phyloP scores from a whole-genome alignment of 2,797 vertebrate genomes.

The Synaphobranchus kaupii region DNA sequence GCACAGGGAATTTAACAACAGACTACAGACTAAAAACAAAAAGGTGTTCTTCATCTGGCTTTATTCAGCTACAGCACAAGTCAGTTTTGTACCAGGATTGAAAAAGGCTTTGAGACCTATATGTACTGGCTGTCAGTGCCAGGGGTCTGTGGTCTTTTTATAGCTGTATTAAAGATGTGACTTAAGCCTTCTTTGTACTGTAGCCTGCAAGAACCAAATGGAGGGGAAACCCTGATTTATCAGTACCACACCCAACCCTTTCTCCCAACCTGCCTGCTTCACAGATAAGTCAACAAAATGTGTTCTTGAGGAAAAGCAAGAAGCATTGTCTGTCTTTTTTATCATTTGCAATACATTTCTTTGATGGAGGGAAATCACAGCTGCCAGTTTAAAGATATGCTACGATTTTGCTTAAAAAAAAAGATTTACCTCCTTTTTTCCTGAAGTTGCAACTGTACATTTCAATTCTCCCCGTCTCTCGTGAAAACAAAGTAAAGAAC shows the following conservation, averaged over 20 bases:
- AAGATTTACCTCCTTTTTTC: neutral
- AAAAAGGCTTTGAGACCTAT: neutral
- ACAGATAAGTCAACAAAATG: neutral
- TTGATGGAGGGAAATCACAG: constrained; percentile 6
- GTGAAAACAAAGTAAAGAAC: neutral
- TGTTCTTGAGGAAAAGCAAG: neutral
- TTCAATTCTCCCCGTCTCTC: neutral
- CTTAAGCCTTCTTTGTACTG: neutral
- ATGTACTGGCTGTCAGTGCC: neutral
- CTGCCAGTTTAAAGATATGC: constrained; percentile 12
- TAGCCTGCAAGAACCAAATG: neutral
- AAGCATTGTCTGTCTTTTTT: neutral
- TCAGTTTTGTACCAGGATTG: neutral
- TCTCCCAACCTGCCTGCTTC: neutral
- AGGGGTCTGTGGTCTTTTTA: neutral
- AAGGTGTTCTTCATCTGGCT: neutral
- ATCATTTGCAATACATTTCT: neutral
- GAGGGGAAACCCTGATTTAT: neutral
- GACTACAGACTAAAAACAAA: neutral
- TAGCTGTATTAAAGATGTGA: neutral
- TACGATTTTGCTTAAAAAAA: neutral
- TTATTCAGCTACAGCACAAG: neutral
- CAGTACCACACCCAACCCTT: neutral
- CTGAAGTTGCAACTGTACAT: neutral
- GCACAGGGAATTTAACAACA: neutral